Evolutionary conservation across 2,888 invertebrate species (phyloP), one percentile per base, ranked within the genome.

Genomic region (Oconnorella tubifera): DNA sequence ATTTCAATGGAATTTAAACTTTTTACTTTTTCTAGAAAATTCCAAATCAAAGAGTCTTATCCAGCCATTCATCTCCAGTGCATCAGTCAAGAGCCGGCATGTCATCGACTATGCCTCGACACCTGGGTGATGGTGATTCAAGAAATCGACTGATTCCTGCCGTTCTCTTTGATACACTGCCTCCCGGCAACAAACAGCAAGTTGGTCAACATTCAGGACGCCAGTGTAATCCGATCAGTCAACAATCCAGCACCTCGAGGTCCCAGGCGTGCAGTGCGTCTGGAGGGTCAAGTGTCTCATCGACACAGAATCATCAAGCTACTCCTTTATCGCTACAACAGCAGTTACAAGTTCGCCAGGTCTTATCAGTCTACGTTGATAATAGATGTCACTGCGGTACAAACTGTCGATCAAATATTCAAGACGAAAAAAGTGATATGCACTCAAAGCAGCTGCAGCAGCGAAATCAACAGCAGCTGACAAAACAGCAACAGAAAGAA

Each of bases 341-440:
- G 53, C 29, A 61, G 29, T n/a, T 53, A 27, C 59, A 64, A n/a
- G 32, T 50, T 28, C 56, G 66, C 6, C 66, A 66, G 57, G 33
- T 62, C 2, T 28, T 58, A 14, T 66, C 66, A 14, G 58, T 66
- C 1, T 63, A 66, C 55, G 25, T 66, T 25, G 66, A 66, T 55
- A 60, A 32, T 28, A 40, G 64, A n/a, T 64, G 64, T 33, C 59
- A n/a, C 32, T 64, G 64, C 27, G 55, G 59, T 14, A 40, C 49
- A n/a, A 28, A 58, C 29, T 50, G 60, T 29, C 27, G 27, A 23
- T 10, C 49, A 0, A 48, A 19, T 6, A 40, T 6, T 6, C 10
- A 14, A 19, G 40, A 40, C 10, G 25, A 27, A 25, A 27, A 6
- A 6, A 23, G 53, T 4, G 53, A 25, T 6, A 6, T 62, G 62